Evolutionary conservation across 2,797 vertebrate species (phyloP).

Genomic region (Enteromius afrohamiltoni): DNA sequence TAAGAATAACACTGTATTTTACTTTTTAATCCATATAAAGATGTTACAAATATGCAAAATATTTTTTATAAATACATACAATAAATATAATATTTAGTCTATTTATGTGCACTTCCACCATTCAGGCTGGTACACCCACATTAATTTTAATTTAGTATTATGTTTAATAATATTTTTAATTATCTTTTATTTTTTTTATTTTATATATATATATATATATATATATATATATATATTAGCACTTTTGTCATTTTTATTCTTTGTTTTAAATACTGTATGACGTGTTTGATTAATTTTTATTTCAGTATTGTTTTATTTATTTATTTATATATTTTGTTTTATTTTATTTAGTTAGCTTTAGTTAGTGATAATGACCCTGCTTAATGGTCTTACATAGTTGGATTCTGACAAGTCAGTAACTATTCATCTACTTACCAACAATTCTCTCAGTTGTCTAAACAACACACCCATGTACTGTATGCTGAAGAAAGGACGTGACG

Average conservation of each 20-base stretch:
- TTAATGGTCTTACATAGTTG: background rate
- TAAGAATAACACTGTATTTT: background rate
- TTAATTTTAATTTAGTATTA: background rate
- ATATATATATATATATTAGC: background rate
- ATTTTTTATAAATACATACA: too few relatives aligned
- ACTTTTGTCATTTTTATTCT: background rate
- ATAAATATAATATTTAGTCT: too few relatives aligned
- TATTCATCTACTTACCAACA: background rate
- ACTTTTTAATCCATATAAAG: background rate
- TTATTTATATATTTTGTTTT: background rate
- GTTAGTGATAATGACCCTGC: background rate
- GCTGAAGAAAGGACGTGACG: too few relatives aligned
- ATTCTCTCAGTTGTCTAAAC: constrained; percentile 4
- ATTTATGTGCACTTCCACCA: background rate
- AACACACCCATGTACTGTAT: background rate
- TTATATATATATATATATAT: background rate
- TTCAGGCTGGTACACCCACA: constrained; percentile 66
- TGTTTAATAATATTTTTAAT: background rate
- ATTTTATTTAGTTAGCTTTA: background rate
- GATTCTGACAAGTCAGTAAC: background rate
- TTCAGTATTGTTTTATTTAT: background rate
- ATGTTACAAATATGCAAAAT: background rate
- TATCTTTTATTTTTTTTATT: background rate
- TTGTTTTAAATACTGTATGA: background rate
- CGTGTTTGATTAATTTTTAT: background rate